Evolutionary conservation across 2,113 vertebrate genomes (phyloP).

Genomic region (Elgaria multicarinata): DNA sequence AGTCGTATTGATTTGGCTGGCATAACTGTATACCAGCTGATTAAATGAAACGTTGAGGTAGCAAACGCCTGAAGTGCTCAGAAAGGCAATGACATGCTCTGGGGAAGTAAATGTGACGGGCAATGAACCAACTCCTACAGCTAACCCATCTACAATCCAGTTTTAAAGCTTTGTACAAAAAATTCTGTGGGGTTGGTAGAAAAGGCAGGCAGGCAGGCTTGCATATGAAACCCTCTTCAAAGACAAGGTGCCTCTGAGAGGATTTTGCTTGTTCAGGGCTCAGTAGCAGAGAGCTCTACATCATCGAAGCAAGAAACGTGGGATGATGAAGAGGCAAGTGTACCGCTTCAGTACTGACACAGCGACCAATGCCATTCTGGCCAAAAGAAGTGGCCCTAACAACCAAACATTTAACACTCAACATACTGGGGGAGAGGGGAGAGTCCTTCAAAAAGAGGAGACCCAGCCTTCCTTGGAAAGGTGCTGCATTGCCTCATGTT

Average conservation of each 20-base stretch:
- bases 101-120: constrained; percentile 49
- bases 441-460: background rate
- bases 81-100: constrained; percentile 68
- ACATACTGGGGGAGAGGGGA: constrained; percentile 18
- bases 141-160: constrained; percentile 45
- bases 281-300: constrained; percentile 12
- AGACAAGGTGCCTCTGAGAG: background rate
- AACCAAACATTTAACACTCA: background rate
- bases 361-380: background rate
- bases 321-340: constrained; percentile 5
- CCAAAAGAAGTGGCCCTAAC: background rate
- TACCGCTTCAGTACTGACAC: background rate
- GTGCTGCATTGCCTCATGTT: constrained; percentile 44
- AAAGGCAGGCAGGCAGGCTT: background rate
- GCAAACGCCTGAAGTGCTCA: constrained; percentile 81
- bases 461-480: constrained; percentile 61
- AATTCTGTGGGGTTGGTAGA: background rate
- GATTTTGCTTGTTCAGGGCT: background rate
- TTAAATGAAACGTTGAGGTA: constrained; percentile 82
- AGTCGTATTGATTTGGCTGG: constrained; percentile 46
- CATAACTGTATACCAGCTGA: constrained; percentile 53
- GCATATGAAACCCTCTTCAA: constrained; percentile 40
- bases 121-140: constrained; percentile 38
- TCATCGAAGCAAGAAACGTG: accelerated
- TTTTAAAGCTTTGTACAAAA: constrained; percentile 54